phyloP scores from a whole-genome alignment of 2,888 invertebrate species.

The Thymelicus acteon region DNA sequence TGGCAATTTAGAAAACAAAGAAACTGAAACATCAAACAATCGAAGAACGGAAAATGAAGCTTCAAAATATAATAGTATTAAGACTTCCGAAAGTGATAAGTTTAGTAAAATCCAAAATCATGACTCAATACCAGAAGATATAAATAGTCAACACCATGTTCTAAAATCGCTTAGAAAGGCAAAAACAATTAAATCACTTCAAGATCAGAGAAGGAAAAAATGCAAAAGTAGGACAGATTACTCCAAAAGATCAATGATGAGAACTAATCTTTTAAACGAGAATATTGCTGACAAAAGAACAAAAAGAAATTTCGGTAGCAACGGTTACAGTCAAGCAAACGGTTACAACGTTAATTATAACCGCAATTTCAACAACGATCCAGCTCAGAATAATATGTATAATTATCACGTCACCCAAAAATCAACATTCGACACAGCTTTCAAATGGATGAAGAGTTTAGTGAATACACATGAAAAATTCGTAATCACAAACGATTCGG shows the following conservation, averaged over 20 bases:
- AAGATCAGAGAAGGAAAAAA: not conserved
- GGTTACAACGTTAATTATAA: not conserved
- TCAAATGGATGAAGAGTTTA: conserved; percentile 6
- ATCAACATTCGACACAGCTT: not conserved
- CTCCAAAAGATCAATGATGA: not conserved
- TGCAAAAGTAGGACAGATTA: not conserved
- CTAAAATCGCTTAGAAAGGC: not conserved
- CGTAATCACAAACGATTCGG: conserved; percentile 3
- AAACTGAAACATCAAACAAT: conserved; percentile 2
- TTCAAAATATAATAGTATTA: not conserved
- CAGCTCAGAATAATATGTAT: not conserved
- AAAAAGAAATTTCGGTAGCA: not conserved
- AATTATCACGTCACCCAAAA: conserved; percentile 21
- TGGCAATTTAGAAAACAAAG: not conserved
- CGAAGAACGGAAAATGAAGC: not conserved
- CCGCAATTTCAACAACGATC: not conserved
- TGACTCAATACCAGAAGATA: not conserved
- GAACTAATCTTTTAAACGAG: not conserved
- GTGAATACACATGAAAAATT: conserved; percentile 21
- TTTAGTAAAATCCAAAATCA: not conserved
- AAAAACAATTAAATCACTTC: not conserved
- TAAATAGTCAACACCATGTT: not conserved
- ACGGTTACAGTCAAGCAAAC: not conserved
- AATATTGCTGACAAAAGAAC: not conserved
- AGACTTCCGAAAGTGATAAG: not conserved